Conservation (phyloP, 2,113 vertebrate genomes). For the Cryptotis parvus region DNA sequence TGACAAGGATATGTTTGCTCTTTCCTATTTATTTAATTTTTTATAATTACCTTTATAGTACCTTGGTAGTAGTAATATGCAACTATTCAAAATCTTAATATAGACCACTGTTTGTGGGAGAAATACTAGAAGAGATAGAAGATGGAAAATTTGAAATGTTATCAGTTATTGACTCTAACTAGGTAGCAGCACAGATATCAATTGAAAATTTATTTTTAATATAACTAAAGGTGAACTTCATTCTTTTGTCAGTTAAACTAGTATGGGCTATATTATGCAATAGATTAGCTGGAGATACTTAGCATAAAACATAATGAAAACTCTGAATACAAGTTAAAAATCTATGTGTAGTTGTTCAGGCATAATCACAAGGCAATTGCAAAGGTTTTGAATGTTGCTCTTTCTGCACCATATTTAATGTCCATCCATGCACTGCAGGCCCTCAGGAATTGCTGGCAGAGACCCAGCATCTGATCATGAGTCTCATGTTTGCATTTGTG, state of each 20-base stretch:
- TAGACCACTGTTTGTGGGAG: background rate
- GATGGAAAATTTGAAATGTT: background rate
- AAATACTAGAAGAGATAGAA: background rate
- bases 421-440: accelerated
- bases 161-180: background rate
- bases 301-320: background rate
- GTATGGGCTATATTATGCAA: slow-evolving; percentile 2
- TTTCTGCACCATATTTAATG: background rate
- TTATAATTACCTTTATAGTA: background rate
- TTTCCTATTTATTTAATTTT: background rate
- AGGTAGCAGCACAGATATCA: background rate
- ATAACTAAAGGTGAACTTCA: slow-evolving; percentile 3
- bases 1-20: background rate
- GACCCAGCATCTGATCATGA: accelerated
- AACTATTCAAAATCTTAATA: background rate
- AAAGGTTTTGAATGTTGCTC: background rate
- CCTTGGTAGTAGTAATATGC: background rate
- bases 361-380: background rate
- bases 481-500: background rate
- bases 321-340: background rate
- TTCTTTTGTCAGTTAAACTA: background rate
- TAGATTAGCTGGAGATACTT: background rate
- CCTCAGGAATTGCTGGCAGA: background rate
- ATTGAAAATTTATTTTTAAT: background rate
- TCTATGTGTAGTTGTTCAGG: background rate